Base-by-base conservation (phyloP, 2,113 vertebrate genomes). In the Progne subis region DNA sequence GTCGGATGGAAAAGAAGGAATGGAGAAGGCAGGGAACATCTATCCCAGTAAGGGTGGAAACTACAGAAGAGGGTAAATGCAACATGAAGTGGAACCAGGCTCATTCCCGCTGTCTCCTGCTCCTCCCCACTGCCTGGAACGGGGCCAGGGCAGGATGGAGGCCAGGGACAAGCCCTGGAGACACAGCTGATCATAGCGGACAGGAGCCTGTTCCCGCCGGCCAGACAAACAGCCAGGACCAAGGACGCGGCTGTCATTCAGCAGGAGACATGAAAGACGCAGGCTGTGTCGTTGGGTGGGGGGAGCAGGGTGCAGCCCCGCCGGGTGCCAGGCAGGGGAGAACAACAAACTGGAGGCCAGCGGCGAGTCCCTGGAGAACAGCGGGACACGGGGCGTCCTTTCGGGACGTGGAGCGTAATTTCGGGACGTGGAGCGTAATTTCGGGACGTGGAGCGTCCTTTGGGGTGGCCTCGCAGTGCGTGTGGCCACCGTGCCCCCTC, bases 401-500 rank as follows among this genome's bases (percentile, higher is more conserved):
- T 21, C 3, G 3, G 74, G 65, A 50, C 44, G 0, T 1, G 10
- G 28, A 10, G 32, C 2, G 24, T 34, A 46, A 4, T 25, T 24
- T 14, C 3, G 3, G 74, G 65, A 50, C 44, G n/a, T n/a, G n/a
- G n/a, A n/a, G n/a, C n/a, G n/a, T n/a, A n/a, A n/a, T n/a, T n/a
- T n/a, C n/a, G n/a, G n/a, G n/a, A n/a, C n/a, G 0, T 0, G 10
- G 28, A 10, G 32, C 2, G 24, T 34, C 55, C 5, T 25, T 24
- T 14, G 0, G 39, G 46, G 61, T 78, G 92, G 65, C 88, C 69
- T 41, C 15, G 5, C 39, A 4, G 25, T 95, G 93, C 89, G 31
- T 14, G 95, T 93, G 94, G 84, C 82, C 34, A 29, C 64, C 16
- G 53, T 96, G 96, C 96, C 96, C 93, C 96, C 96, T 96, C 91